A percentile compares a stretch with the other conserved stretches of the same genome.
phyloP scores from a whole-genome alignment of 2,888 invertebrate genomes.

The Macrophya alboannulata region DNA sequence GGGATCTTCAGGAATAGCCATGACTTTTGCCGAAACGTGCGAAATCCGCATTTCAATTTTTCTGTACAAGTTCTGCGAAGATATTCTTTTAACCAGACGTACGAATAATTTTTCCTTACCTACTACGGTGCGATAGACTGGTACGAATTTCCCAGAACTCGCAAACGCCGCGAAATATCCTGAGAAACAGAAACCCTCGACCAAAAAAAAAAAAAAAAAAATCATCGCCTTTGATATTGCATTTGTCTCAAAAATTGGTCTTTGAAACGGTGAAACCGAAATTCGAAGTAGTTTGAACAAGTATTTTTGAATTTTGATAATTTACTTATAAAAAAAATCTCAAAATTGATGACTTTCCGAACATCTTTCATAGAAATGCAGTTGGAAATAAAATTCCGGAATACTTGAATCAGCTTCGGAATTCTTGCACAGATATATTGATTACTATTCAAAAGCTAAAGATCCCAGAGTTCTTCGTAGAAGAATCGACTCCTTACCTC shows the following conservation, averaged over 20 bases:
- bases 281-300: background rate
- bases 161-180: background rate
- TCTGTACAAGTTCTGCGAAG: background rate
- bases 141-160: background rate
- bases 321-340: background rate
- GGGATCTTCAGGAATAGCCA: background rate
- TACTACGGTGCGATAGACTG: background rate
- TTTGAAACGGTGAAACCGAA: background rate
- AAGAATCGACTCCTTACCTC: too few species aligned
- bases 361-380: background rate
- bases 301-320: background rate
- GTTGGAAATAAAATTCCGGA: background rate
- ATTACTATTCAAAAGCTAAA: too few species aligned
- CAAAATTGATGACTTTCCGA: too few species aligned
- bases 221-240: background rate
- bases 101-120: background rate
- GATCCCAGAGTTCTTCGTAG: too few species aligned
- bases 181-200: background rate
- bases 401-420: too few species aligned
- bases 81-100: background rate
- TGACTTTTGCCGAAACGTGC: conserved; percentile 31
- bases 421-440: too few species aligned
- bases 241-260: background rate
- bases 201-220: background rate
- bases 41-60: background rate